A percentile compares a stretch with the other conserved stretches of the same genome.
phyloP scores from a whole-genome alignment of 2,797 vertebrate genomes.

The Hirundo rustica region DNA sequence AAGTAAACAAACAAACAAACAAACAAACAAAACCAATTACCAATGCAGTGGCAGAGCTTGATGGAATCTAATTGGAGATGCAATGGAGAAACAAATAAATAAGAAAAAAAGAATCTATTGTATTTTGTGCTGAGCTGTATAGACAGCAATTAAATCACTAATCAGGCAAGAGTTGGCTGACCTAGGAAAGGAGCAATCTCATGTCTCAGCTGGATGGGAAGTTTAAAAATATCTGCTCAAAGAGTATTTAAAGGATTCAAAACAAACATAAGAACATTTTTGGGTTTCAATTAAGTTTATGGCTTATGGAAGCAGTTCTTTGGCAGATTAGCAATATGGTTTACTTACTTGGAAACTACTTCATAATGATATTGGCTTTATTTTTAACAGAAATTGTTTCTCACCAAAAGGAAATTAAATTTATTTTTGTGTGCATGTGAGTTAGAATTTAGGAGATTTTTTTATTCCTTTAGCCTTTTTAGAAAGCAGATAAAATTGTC shows the following conservation, averaged over 20 bases:
- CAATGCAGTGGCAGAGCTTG: not conserved
- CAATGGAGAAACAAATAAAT: not conserved
- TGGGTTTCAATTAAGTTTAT: not conserved
- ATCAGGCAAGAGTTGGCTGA: not conserved
- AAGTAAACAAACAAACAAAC: not conserved
- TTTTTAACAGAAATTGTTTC: not conserved
- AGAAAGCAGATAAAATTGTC: not conserved
- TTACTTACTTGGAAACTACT: not conserved
- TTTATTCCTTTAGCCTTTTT: not conserved
- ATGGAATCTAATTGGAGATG: not conserved
- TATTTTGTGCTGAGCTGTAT: not conserved
- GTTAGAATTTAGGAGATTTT: not conserved
- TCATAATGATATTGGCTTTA: not conserved
- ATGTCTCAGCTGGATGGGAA: not conserved
- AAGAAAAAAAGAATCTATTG: not conserved
- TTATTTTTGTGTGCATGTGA: not conserved
- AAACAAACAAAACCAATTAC: not conserved
- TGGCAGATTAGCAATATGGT: not conserved
- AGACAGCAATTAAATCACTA: not conserved
- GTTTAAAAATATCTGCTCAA: not conserved
- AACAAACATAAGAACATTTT: not conserved
- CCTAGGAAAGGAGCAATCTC: not conserved
- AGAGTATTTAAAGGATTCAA: not conserved
- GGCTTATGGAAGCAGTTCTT: not conserved
- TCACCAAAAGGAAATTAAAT: not conserved